Evolutionary conservation across 2,797 vertebrate genomes (phyloP).

Genomic region (Mionectes olivaceus): DNA sequence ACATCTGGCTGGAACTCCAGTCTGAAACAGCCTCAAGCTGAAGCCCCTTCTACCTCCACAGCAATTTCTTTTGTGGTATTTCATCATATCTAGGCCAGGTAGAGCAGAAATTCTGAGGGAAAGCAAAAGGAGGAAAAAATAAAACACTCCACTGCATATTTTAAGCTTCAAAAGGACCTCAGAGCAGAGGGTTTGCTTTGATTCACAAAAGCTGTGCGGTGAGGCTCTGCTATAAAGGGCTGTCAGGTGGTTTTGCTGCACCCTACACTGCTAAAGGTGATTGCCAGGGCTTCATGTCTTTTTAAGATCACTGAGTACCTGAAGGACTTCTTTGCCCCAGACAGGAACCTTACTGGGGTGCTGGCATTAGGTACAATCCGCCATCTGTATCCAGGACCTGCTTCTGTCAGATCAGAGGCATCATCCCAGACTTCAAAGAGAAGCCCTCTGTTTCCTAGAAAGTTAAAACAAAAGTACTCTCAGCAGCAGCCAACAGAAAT

Average conservation of each 20-base stretch:
- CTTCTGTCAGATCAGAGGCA: constrained; percentile 52
- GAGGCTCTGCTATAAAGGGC: constrained; percentile 3
- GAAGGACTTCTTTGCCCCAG: constrained; percentile 65
- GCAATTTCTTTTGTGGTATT: neutral
- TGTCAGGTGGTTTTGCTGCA: neutral
- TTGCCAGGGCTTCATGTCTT: neutral
- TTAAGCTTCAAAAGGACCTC: constrained; percentile 3
- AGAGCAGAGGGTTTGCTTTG: constrained; percentile 23
- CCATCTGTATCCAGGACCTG: constrained; percentile 68
- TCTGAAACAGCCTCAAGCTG: neutral
- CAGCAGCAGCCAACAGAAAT: constrained; percentile 13
- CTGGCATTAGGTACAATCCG: constrained; percentile 76
- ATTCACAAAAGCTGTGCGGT: neutral
- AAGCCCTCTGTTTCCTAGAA: constrained; percentile 81
- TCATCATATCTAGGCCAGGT: neutral
- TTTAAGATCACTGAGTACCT: constrained; percentile 70
- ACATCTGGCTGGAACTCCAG: neutral
- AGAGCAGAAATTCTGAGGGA: neutral
- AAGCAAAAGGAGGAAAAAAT: neutral
- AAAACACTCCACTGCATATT: neutral
- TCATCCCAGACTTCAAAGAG: constrained; percentile 80
- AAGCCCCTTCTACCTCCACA: neutral
- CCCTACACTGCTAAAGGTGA: constrained; percentile 15
- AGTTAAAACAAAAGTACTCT: constrained; percentile 20
- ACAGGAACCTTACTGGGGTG: constrained; percentile 68